phyloP scores from a whole-genome alignment of 1,140 invertebrate genomes.

The Polyergus mexicanus region DNA sequence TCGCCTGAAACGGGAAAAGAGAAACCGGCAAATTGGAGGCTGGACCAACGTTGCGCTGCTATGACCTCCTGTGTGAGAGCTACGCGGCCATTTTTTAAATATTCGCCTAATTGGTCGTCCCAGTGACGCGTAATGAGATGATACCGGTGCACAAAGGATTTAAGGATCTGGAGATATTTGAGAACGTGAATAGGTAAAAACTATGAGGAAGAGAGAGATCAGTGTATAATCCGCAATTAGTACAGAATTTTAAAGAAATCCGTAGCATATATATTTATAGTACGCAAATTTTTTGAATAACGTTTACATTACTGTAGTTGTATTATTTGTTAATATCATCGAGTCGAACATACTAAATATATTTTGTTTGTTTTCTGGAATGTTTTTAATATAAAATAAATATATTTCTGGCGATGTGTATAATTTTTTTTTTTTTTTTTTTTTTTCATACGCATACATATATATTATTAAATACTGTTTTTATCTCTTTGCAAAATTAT shows the following conservation, averaged over 20 bases:
- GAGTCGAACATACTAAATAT: not conserved
- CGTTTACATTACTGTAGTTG: not conserved
- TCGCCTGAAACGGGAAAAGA: constrained; percentile 41
- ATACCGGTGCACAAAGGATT: constrained; percentile 5
- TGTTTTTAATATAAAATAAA: not conserved
- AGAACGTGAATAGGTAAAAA: constrained; percentile 6
- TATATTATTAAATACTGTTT: not conserved
- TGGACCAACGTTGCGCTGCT: constrained; percentile 18
- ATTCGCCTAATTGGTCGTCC: constrained; percentile 8
- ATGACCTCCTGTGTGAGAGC: constrained; percentile 1
- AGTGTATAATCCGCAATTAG: not conserved
- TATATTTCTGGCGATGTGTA: not conserved
- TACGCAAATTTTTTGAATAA: not conserved
- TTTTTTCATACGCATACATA: too few species aligned
- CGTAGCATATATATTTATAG: not conserved
- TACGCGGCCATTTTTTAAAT: constrained; percentile 24
- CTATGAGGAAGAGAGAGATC: not conserved
- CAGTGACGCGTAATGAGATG: constrained; percentile 7
- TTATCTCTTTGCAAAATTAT: not conserved
- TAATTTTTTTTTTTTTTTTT: too few species aligned
- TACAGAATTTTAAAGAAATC: not conserved
- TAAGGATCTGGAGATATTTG: not conserved
- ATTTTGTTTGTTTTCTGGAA: not conserved
- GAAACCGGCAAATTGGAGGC: constrained; percentile 63
- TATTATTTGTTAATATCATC: not conserved